These are phyloP conservation scores for Phalacrocorax brasilianus DNA, from an alignment of 2,113 vertebrate species.

Conservation along the genomic window DNA sequence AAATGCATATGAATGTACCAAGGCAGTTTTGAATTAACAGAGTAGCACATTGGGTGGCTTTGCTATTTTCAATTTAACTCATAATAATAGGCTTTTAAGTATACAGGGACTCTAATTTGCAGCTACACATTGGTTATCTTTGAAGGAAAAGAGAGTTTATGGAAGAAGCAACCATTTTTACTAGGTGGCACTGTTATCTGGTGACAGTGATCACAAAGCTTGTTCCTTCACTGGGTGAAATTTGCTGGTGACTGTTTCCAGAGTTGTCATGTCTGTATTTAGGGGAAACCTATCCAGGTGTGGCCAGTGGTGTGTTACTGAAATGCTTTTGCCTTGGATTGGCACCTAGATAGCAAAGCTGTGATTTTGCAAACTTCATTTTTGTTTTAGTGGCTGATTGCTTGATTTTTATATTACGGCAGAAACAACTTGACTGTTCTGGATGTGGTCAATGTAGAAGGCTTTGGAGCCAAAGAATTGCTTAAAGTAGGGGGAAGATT, in stretches of 20 bases:
- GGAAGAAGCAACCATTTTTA: not conserved
- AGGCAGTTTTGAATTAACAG: not conserved
- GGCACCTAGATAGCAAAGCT: not conserved
- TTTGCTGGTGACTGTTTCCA: not conserved
- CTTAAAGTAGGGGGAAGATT: conserved; percentile 91
- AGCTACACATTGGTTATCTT: not conserved
- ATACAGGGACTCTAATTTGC: not conserved
- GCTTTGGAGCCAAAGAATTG: conserved; percentile 90
- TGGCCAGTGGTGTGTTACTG: not conserved
- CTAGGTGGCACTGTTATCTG: not conserved
- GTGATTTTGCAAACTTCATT: not conserved
- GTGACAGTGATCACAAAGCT: not conserved
- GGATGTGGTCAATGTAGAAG: conserved; percentile 87
- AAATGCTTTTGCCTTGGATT: not conserved
- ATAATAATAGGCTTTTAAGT: not conserved
- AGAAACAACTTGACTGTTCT: conserved; percentile 96
- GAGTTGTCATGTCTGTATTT: not conserved
- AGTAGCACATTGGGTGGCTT: not conserved
- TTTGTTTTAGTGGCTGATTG: not conserved
- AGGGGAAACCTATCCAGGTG: not conserved
- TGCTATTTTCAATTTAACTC: not conserved
- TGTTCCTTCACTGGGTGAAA: not conserved
- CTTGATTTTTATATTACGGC: not conserved
- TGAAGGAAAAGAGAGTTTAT: not conserved
- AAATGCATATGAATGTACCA: not conserved